These are phyloP conservation scores for Lordiphosa andalusiaca DNA, from an alignment of 2,888 invertebrate species.

Conservation along the genomic window DNA sequence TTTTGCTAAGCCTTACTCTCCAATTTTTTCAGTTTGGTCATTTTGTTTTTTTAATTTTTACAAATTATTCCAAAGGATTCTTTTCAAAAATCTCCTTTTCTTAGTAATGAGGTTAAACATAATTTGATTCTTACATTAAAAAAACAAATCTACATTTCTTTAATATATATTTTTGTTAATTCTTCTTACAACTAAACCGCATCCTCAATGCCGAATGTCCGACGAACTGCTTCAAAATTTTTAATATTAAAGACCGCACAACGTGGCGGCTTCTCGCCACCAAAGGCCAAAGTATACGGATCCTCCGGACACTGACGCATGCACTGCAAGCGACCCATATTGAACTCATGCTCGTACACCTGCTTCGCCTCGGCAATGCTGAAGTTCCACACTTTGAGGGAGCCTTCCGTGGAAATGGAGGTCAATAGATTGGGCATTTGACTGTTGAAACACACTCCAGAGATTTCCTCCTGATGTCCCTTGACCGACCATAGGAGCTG, in stretches of 20 bases:
- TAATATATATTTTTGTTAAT: background rate
- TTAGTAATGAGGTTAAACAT: too few species aligned
- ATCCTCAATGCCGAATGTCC: conserved; percentile 69
- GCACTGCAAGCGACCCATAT: conserved; percentile 88
- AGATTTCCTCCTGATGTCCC: conserved; percentile 92
- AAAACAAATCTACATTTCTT: too few species aligned
- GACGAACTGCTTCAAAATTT: conserved; percentile 78
- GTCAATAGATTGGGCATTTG: conserved; percentile 88
- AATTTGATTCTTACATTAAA: too few species aligned
- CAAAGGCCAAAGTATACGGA: conserved; percentile 89
- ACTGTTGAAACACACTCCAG: conserved; percentile 88
- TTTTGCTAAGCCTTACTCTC: too few species aligned
- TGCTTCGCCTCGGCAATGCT: conserved; percentile 64
- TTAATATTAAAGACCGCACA: conserved; percentile 83
- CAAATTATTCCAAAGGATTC: too few species aligned
- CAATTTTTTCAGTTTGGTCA: too few species aligned
- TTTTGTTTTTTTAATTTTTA: too few species aligned
- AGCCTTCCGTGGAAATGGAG: conserved; percentile 89
- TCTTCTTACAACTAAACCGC: conserved; percentile 31
- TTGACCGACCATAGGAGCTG: conserved; percentile 86
- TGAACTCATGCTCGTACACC: conserved; percentile 81
- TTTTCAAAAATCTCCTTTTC: too few species aligned
- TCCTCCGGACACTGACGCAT: conserved; percentile 89
- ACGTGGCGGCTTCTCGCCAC: conserved; percentile 91
- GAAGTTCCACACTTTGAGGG: conserved; percentile 93